phyloP scores from a whole-genome alignment of 2,113 vertebrate species.

The Phylloscopus trochilus region DNA sequence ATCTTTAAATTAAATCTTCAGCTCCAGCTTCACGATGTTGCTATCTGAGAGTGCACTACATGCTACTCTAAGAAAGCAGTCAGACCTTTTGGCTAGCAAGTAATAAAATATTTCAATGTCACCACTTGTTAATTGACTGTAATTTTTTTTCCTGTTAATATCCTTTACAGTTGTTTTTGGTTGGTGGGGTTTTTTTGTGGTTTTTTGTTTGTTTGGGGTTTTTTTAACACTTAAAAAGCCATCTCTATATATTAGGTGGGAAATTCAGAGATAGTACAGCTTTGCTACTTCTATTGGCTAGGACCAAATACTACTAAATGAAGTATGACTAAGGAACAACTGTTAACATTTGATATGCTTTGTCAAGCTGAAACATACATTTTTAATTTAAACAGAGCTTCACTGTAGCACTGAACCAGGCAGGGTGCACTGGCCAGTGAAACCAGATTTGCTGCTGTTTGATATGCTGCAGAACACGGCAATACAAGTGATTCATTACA shows the following conservation, averaged over 20 bases:
- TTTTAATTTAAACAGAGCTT: neutral
- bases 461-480: neutral
- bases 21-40: neutral
- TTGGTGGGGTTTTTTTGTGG: no score
- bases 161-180: neutral
- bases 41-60: neutral
- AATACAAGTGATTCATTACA: constrained; percentile 1
- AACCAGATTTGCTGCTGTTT: neutral
- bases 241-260: neutral
- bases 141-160: neutral
- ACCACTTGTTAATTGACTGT: neutral
- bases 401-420: neutral
- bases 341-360: neutral
- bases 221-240: neutral
- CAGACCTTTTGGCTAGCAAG: neutral
- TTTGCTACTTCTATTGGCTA: neutral
- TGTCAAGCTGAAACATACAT: neutral
- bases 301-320: neutral
- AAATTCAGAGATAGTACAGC: neutral
- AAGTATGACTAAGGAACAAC: neutral
- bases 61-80: neutral
- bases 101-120: neutral
- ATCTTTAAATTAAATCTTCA: neutral
- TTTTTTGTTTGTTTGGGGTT: no score
- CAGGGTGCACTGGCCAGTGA: neutral